Base-by-base conservation (phyloP, 2,797 vertebrate genomes). In the Sebastes nivosus region DNA sequence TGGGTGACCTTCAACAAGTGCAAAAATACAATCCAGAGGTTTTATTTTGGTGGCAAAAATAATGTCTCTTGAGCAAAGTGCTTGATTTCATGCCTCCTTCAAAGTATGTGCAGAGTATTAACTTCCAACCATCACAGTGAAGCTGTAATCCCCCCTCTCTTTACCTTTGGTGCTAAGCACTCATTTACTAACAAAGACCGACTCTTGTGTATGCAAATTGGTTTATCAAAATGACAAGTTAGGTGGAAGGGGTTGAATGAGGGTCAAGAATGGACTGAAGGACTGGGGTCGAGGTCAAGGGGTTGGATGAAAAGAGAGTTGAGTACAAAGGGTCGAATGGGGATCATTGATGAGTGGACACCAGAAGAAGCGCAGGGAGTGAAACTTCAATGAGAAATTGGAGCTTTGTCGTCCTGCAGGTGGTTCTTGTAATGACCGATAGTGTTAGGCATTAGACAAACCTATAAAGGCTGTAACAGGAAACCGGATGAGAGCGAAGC, bases 211-310 rank as follows among this genome's bases (percentile, higher is more conserved):
- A 46, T 72, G 58, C 46, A 72, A 72, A 87, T 78, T 2, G 57
- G 61, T 72, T 77, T 30, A 54, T 67, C 2, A 4, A 50, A 59
- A 27, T 46, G 60, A 55, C 67, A 13, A 4, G 22, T 50, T 10
- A 12, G 68, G n/a, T 32, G 27, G 57, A 55, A 50, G 24, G 20
- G 27, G 50, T 38, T 38, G 67, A 63, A n/a, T 27, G 55, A 71
- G 75, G 74, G 74, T 82, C 80, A 71, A 79, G 69, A 61, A 54
- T 4, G 25, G 24, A 14, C 25, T 10, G 30, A 81, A 32, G 38
- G 20, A 67, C 20, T 0, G n/a, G 20, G 52, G 29, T 67, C 6
- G 22, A 74, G 83, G 72, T 82, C 74, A 52, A 86, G 38, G 24
- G 59, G 46, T 25, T 24, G 61, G 57, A 61, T 76, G 30, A 69